Conservation (phyloP, 2,797 vertebrate species). For the Neopelma chrysocephalum region DNA sequence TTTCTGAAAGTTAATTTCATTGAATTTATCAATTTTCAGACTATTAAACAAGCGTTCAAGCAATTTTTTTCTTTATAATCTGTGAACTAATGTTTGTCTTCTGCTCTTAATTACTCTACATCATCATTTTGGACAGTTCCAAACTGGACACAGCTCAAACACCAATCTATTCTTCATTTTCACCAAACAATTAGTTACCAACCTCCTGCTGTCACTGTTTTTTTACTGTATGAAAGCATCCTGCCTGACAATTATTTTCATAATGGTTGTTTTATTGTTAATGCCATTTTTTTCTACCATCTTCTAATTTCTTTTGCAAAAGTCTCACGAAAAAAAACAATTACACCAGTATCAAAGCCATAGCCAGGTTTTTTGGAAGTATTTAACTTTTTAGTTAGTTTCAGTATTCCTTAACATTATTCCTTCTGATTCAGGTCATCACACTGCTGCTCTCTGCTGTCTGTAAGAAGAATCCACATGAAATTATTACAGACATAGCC, state of each 20-base stretch:
- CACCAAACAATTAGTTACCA: neutral
- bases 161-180: neutral
- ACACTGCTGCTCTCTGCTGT: slow-evolving; percentile 62
- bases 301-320: neutral
- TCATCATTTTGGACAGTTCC: neutral
- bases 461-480: neutral
- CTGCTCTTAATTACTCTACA: neutral
- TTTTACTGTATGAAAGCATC: neutral
- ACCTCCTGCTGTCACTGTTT: neutral
- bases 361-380: neutral
- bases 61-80: neutral
- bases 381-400: neutral
- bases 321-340: neutral
- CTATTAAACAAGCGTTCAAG: neutral
- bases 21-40: neutral
- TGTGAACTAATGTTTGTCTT: neutral
- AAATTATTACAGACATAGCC: neutral
- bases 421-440: neutral
- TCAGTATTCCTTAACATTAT: neutral
- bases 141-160: neutral
- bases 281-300: neutral
- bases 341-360: neutral
- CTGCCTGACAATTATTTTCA: neutral
- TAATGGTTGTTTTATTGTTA: neutral
- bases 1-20: neutral